Percentiles rank a stretch among this genome's conserved stretches.
Conservation (phyloP, 2,888 invertebrate genomes). For the Epinotia demarniana region DNA sequence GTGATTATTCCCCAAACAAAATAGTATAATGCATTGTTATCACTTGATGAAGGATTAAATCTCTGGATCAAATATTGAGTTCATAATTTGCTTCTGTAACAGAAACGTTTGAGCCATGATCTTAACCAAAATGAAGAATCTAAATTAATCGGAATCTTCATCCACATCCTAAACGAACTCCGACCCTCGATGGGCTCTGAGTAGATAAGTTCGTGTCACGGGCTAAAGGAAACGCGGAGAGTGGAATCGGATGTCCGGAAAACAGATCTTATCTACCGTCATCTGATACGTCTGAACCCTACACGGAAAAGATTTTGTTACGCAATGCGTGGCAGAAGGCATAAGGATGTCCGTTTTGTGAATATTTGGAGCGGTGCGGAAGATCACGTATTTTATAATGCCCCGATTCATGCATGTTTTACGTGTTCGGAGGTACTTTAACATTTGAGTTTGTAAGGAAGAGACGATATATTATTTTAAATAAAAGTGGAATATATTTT, state of each 20-base stretch:
- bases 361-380: slow-evolving; percentile 18
- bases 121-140: neutral
- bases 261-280: slow-evolving; percentile 31
- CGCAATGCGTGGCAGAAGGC: slow-evolving; percentile 1
- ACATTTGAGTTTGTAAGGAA: no score
- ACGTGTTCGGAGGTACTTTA: no score
- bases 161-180: slow-evolving; percentile 5
- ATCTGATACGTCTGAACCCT: slow-evolving; percentile 32
- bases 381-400: slow-evolving; percentile 2
- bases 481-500: no score
- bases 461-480: no score
- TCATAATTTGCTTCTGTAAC: neutral
- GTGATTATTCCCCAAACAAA: no score
- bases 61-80: neutral
- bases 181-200: slow-evolving; percentile 17
- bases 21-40: no score
- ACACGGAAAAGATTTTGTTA: slow-evolving; percentile 35
- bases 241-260: slow-evolving; percentile 27
- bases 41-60: no score
- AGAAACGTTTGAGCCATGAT: neutral
- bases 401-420: neutral
- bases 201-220: slow-evolving; percentile 40
- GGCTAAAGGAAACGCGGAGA: slow-evolving; percentile 31
- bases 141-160: slow-evolving; percentile 26
- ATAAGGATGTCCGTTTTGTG: slow-evolving; percentile 1